phyloP scores from a whole-genome alignment of 2,797 vertebrate genomes.

The Brachymystax lenok region DNA sequence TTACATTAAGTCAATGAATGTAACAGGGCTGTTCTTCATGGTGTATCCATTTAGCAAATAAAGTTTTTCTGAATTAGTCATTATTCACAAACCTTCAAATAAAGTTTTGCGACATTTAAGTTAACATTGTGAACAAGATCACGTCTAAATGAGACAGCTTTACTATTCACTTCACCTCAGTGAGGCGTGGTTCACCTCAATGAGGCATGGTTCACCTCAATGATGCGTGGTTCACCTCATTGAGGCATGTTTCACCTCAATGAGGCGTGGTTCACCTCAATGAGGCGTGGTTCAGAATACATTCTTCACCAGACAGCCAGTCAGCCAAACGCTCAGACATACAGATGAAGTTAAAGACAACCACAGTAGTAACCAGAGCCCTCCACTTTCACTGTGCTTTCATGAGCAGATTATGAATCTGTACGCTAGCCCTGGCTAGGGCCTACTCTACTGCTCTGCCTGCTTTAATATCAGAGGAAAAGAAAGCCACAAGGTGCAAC shows the following conservation, averaged over 20 bases:
- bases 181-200: neutral
- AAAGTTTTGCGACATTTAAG: neutral
- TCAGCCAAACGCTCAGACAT: constrained; percentile 37
- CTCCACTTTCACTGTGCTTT: too few species aligned
- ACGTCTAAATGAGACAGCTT: neutral
- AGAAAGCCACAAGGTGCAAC: too few species aligned
- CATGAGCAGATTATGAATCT: constrained; percentile 52
- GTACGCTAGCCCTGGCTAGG: constrained; percentile 21
- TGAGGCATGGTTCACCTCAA: too few species aligned
- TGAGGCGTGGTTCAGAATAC: too few species aligned
- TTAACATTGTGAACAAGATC: neutral
- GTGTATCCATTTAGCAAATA: neutral
- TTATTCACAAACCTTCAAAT: too few species aligned
- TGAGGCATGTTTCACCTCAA: too few species aligned
- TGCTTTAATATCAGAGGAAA: constrained; percentile 8
- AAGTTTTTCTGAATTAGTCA: neutral
- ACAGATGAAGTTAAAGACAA: too few species aligned
- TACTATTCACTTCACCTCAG: neutral
- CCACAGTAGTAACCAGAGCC: too few species aligned
- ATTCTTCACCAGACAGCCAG: neutral
- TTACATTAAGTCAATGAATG: neutral
- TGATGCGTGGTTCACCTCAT: too few species aligned
- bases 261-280: too few species aligned
- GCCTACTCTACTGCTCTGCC: constrained; percentile 41
- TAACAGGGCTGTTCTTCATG: neutral